Evolutionary conservation across 2,888 invertebrate species (phyloP), one percentile per base, ranked within the genome.

Genomic region (Polyommatus icarus): DNA sequence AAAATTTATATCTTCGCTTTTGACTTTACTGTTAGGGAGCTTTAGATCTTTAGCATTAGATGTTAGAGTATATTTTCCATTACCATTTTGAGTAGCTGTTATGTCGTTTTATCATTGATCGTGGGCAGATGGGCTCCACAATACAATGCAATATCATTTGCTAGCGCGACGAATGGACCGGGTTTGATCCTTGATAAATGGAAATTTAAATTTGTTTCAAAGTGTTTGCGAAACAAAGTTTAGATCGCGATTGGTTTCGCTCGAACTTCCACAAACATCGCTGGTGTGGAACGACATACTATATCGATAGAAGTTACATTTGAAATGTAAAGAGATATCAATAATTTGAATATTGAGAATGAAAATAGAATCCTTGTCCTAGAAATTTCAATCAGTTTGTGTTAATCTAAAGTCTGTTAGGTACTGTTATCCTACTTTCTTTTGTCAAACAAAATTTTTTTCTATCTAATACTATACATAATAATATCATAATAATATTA

Each of bases 81-180:
- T 78, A 18, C 0, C 24, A n/a, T 8, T 15, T 7, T 6, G 40
- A 4, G 8, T 40, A 10, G 12, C 24, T 50, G 76, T 80, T 84
- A 78, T 7, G 78, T 76, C 81, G 40, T 81, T 83, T 75, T 79
- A 29, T 29, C 20, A 76, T 18, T 40, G 15, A 71, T 54, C 46
- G 72, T 18, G 59, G 82, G 82, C 85, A 87, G 86, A 88, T 87
- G 87, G 86, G 85, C 84, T 84, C 86, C 84, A 84, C 84, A 86
- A 85, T 85, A 89, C 89, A 90, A 90, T 89, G 87, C 87, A 85
- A 88, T 89, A 88, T 89, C 88, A 89, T 90, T 89, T 86, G 89
- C 85, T 84, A 84, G 88, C 85, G 89, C 84, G 86, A 83, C 89
- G 85, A 90, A 91, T 85, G 83, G 81, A 88, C 89, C 89, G 85